Base-by-base conservation (phyloP, 2,113 vertebrate genomes). In the Lipophrys pholis region DNA sequence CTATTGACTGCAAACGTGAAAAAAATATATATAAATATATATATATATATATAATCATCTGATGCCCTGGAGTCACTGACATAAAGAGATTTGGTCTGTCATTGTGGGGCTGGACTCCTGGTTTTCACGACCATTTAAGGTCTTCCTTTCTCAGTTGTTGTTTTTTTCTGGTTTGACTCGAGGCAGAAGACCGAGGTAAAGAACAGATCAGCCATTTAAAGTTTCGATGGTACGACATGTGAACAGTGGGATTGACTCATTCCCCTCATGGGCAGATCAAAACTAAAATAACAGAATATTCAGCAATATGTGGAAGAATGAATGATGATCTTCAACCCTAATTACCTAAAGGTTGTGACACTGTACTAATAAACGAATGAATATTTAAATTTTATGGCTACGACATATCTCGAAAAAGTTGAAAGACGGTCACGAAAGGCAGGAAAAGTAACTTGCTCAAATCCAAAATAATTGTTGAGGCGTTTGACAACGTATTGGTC, bases 81-180 rank as follows among this genome's bases (percentile, higher is more conserved):
- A 36, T 61, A 50, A 35, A 58, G 30, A 54, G 73, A 38, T 73
- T 59, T 51, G 50, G 59, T 70, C 58, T 58, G 54, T 53, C 41
- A 72, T 12, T 46, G 35, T 48, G 36, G 35, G 15, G 35, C 35
- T 30, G 45, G 64, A 71, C 35, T 64, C 51, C 50, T 76, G 56
- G 73, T 66, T 80, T 83, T 65, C 67, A 70, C 73, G 55, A 85
- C 71, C 62, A 68, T 52, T 69, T 54, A 51, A 65, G 75, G 75
- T 84, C 63, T 82, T 73, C 57, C 46, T 63, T 72, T 60, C 76
- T 74, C 21, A 63, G 63, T 69, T 66, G 15, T 38, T 67, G 53
- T 71, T 66, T 71, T 10, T 17, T 76, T 40, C 42, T 70, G 40
- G 64, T 56, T 75, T 75, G 71, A 84, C 38, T 15, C 40, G 36